A percentile compares a stretch with the other conserved stretches of the same genome.
Conservation (phyloP, 2,113 vertebrate genomes). For the Oreochromis aureus region DNA sequence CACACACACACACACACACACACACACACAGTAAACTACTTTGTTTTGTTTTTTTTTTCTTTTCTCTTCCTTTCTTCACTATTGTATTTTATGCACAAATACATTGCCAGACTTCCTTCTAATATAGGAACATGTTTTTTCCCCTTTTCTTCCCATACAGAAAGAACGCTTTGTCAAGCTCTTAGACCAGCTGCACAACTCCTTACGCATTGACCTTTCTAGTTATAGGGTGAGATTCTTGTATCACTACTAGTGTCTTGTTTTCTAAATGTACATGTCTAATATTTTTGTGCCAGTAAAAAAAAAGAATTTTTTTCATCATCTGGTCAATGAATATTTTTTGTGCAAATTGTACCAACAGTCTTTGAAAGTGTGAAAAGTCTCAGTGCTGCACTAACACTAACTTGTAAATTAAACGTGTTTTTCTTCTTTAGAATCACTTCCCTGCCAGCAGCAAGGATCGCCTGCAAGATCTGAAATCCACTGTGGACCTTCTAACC, state of each 20-base stretch:
- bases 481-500: slow-evolving; percentile 95
- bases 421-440: slow-evolving; percentile 81
- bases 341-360: neutral
- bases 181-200: slow-evolving; percentile 96
- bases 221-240: slow-evolving; percentile 86
- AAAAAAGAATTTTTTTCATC: neutral
- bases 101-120: neutral
- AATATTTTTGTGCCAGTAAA: neutral
- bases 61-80: neutral
- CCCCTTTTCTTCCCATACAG: slow-evolving; percentile 59
- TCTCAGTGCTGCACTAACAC: neutral
- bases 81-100: neutral
- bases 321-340: neutral
- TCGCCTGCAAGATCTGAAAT: slow-evolving; percentile 92
- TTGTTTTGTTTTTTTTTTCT: neutral
- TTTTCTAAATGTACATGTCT: neutral
- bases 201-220: slow-evolving; percentile 94
- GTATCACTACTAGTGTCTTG: neutral
- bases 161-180: slow-evolving; percentile 98
- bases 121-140: neutral
- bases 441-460: slow-evolving; percentile 94
- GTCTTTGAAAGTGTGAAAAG: neutral
- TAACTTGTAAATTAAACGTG: neutral
- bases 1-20: neutral
- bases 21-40: neutral